These are phyloP conservation scores for Anas platyrhynchos DNA, from an alignment of 2,113 vertebrate species.

Conservation along the genomic window DNA sequence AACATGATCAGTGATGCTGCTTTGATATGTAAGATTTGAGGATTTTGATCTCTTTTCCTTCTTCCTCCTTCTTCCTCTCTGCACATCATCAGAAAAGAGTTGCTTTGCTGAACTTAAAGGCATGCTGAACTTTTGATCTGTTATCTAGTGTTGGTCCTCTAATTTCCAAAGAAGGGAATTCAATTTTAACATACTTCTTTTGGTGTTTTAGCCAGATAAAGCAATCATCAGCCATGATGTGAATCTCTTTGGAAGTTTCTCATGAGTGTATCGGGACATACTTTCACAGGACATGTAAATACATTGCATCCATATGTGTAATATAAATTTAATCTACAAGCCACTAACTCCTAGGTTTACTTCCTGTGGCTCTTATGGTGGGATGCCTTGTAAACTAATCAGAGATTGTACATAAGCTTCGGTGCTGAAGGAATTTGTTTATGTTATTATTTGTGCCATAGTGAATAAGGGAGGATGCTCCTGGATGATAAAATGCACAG, in stretches of 20 bases:
- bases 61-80: neutral
- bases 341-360: slow-evolving; percentile 1
- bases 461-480: neutral
- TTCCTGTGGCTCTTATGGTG: neutral
- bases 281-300: neutral
- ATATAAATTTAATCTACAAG: slow-evolving; percentile 42
- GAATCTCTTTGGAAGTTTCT: neutral
- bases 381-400: slow-evolving; percentile 51
- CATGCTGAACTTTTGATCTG: neutral
- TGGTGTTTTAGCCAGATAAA: neutral
- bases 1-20: neutral
- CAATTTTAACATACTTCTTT: neutral
- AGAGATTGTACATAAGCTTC: slow-evolving; percentile 33
- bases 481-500: neutral
- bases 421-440: slow-evolving; percentile 3
- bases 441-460: slow-evolving; percentile 19
- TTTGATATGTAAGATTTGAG: neutral
- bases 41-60: neutral
- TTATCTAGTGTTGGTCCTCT: neutral
- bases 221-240: neutral
- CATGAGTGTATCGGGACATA: neutral
- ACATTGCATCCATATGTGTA: neutral
- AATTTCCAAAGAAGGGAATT: neutral
- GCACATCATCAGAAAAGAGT: neutral
- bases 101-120: neutral